phyloP scores from a whole-genome alignment of 2,888 invertebrate genomes.

The Sminthurides aquaticus region DNA sequence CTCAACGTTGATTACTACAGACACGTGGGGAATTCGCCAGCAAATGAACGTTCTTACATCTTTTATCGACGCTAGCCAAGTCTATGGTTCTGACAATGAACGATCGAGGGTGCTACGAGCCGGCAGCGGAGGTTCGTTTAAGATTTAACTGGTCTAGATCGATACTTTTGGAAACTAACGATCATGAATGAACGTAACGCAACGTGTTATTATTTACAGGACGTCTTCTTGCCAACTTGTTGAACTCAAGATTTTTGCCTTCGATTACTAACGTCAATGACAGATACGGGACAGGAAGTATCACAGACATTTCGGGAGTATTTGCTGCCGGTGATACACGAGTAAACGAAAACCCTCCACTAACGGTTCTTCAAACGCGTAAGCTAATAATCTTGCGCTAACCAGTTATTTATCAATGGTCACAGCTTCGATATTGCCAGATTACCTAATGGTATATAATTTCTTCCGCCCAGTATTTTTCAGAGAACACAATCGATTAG shows the following conservation, averaged over 20 bases:
- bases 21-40: conserved; percentile 37
- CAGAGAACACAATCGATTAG: conserved; percentile 41
- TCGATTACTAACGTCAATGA: neutral
- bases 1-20: too few species aligned
- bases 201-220: too few species aligned
- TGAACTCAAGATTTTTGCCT: neutral
- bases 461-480: conserved; percentile 22
- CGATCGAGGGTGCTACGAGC: too few species aligned
- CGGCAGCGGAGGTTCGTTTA: too few species aligned
- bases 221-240: neutral
- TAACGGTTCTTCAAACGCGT: conserved; percentile 37
- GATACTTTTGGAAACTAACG: too few species aligned
- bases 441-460: neutral
- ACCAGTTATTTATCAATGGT: neutral
- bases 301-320: neutral
- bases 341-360: conserved; percentile 40
- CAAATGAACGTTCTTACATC: conserved; percentile 40
- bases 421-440: too few species aligned
- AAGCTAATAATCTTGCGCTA: too few species aligned
- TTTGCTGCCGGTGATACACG: conserved; percentile 40
- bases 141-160: too few species aligned
- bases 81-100: too few species aligned
- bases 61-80: conserved; percentile 36
- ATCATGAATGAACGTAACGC: too few species aligned
- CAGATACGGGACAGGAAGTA: neutral